phyloP scores from a whole-genome alignment of 2,888 invertebrate genomes.

The Pteria penguin region DNA sequence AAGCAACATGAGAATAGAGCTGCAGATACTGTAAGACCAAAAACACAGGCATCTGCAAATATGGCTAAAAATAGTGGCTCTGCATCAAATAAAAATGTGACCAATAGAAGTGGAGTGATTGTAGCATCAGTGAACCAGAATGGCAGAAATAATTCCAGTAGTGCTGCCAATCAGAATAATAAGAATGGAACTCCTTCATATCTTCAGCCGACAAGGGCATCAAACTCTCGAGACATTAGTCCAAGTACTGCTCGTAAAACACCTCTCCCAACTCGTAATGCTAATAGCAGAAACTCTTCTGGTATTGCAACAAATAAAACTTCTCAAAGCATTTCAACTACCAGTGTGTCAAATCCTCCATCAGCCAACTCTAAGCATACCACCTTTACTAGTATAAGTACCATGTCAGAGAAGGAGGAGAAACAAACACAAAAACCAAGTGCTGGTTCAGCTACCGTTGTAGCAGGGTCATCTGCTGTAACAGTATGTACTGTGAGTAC shows the following conservation, averaged over 20 bases:
- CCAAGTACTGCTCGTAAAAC: not conserved
- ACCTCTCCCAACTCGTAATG: not conserved
- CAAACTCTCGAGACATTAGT: constrained; percentile 5
- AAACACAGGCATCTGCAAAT: constrained; percentile 16
- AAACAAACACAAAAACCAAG: not conserved
- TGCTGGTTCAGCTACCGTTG: not conserved
- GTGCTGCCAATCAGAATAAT: constrained; percentile 1
- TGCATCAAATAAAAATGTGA: not conserved
- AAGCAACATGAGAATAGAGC: not conserved
- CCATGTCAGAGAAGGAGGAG: not conserved
- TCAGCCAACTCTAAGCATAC: not conserved
- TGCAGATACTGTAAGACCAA: not conserved
- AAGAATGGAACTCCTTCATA: constrained; percentile 8
- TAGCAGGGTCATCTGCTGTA: too few species aligned
- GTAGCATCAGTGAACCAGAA: not conserved
- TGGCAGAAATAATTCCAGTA: not conserved
- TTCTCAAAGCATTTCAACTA: not conserved
- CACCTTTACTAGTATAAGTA: not conserved
- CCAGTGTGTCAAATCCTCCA: not conserved
- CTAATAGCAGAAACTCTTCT: not conserved
- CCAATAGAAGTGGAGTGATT: too few species aligned
- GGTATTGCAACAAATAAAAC: not conserved
- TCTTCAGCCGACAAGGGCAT: constrained; percentile 23
- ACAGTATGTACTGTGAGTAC: not conserved
- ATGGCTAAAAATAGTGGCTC: constrained; percentile 1